phyloP scores from a whole-genome alignment of 2,113 vertebrate species.

The Chloroceryle aenea region DNA sequence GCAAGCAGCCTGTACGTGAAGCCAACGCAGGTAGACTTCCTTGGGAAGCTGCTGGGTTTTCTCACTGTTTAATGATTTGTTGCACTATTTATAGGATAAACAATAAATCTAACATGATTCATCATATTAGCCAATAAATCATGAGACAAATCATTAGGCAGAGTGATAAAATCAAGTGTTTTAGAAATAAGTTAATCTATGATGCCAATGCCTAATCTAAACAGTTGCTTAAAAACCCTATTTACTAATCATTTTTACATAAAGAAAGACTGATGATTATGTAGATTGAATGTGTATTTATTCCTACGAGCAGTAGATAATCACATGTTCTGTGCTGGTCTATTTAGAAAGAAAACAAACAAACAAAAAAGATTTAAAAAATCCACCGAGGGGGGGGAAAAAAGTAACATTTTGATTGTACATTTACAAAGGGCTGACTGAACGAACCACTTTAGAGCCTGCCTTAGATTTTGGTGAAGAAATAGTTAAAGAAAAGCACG shows the following conservation, averaged over 20 bases:
- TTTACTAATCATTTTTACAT: conserved; percentile 84
- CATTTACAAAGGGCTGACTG: not conserved
- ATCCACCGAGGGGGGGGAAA: not conserved
- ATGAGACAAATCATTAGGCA: conserved; percentile 85
- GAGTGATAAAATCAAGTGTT: conserved; percentile 87
- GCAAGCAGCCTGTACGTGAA: not conserved
- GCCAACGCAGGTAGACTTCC: conserved; percentile 55
- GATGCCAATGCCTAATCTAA: conserved; percentile 84
- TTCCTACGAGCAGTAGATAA: conserved; percentile 74
- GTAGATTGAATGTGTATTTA: conserved; percentile 81
- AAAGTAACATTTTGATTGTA: not conserved
- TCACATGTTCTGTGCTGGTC: conserved; percentile 38
- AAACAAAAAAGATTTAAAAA: not conserved
- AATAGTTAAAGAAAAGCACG: conserved; percentile 68
- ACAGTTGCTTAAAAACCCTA: conserved; percentile 82
- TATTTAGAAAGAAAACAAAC: not conserved
- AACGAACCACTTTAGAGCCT: not conserved
- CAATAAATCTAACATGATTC: conserved; percentile 84
- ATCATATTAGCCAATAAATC: conserved; percentile 86
- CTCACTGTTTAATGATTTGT: conserved; percentile 82
- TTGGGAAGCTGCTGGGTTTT: conserved; percentile 61
- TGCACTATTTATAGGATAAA: conserved; percentile 83
- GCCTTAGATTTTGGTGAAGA: not conserved
- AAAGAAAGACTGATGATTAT: conserved; percentile 83
- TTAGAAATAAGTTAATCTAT: conserved; percentile 86